Percentiles rank a stretch among this genome's conserved stretches.
These are phyloP conservation scores for Diarsia brunnea DNA, from an alignment of 2,888 invertebrate species.

Conservation along the genomic window DNA sequence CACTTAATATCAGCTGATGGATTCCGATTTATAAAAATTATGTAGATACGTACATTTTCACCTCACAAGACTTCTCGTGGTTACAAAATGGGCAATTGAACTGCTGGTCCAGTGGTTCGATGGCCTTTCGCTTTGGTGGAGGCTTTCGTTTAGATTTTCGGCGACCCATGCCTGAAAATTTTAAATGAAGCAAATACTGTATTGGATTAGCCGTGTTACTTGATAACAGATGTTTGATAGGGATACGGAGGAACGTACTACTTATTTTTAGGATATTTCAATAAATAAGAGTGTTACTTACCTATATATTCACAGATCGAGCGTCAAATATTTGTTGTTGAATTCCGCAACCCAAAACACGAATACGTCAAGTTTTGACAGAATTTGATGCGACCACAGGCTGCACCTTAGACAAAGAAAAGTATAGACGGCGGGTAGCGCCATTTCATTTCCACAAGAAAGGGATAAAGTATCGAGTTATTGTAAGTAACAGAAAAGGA, in stretches of 20 bases:
- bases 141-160: slow-evolving; percentile 99
- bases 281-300: slow-evolving; percentile 26
- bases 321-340: slow-evolving; percentile 23
- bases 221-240: not conserved
- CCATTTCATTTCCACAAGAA: too few species aligned
- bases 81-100: slow-evolving; percentile 99
- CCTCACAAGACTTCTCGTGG: slow-evolving; percentile 99
- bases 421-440: too few species aligned
- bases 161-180: slow-evolving; percentile 95
- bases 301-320: slow-evolving; percentile 30
- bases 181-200: not conserved
- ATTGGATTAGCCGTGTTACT: not conserved
- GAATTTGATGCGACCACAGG: not conserved
- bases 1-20: not conserved
- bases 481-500: too few species aligned
- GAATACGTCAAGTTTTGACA: slow-evolving; percentile 44
- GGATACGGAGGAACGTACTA: not conserved
- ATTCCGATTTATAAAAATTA: not conserved
- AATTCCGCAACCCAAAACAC: slow-evolving; percentile 42
- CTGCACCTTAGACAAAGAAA: too few species aligned
- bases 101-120: slow-evolving; percentile 97
- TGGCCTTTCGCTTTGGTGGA: slow-evolving; percentile 97
- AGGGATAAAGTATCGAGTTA: too few species aligned
- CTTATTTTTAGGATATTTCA: not conserved
- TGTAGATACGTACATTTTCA: slow-evolving; percentile 97